Percentiles rank a stretch among this genome's conserved stretches.
Conservation (phyloP, 2,888 invertebrate species). For the Acrobeloides nanus region DNA sequence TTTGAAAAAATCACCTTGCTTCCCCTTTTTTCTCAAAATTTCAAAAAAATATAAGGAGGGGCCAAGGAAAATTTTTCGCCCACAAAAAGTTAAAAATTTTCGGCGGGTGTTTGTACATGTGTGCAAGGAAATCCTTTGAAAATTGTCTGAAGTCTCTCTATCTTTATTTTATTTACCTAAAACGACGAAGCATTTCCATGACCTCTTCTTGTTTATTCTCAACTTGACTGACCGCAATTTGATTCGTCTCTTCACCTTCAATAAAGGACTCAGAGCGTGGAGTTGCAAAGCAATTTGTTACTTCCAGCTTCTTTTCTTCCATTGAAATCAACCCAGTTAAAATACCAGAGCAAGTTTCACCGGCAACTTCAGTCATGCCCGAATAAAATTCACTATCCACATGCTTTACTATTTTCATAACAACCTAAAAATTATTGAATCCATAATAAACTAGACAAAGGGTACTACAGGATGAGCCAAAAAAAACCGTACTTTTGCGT, state of each 20-base stretch:
- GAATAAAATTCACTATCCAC: conserved; percentile 52
- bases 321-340: conserved; percentile 50
- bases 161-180: conserved; percentile 27
- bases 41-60: no score
- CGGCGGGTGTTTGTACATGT: no score
- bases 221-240: conserved; percentile 30
- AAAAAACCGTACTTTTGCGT: no score
- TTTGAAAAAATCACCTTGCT: no score
- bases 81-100: no score
- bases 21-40: no score
- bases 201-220: conserved; percentile 46
- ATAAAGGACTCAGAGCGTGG: conserved; percentile 42
- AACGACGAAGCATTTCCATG: conserved; percentile 49
- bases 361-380: conserved; percentile 51
- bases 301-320: conserved; percentile 48
- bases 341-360: conserved; percentile 50
- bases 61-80: no score
- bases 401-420: conserved; percentile 53
- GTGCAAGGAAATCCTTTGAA: no score
- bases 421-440: conserved; percentile 28
- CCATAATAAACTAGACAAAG: not conserved
- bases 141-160: not conserved
- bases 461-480: no score
- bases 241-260: conserved; percentile 38
- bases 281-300: conserved; percentile 53